Evolutionary conservation across 2,888 invertebrate species (phyloP), one percentile per base, ranked within the genome.

Genomic region (Podotricha telesiphe): DNA sequence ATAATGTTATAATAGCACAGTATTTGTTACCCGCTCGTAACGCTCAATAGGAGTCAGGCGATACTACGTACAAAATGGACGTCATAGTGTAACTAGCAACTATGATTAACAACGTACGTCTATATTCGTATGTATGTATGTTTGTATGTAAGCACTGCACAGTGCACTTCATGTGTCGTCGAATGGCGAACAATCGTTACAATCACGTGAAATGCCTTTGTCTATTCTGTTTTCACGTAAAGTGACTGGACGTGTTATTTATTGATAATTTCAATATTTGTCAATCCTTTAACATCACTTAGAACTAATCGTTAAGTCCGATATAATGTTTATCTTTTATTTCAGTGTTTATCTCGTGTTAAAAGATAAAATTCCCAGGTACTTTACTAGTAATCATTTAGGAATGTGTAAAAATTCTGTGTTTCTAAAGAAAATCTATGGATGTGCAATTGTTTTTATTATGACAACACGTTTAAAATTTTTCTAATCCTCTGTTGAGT

Each of bases 201-300:
- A 34, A 53, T 34, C 28, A 17, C 17, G 53, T 53, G 28, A 53
- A 53, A 17, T 15, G 17, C 17, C 55, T 55, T 55, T 55, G 55
- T 55, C 34, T 37, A 37, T 34, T 17, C 6, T 34, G 34, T 55
- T 55, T 55, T 17, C 34, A 55, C 34, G 17, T 55, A 17, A 55
- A 17, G 19, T 55, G 34, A 55, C 17, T 28, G 7, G 15, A 37
- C 17, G 11, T n/a, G 28, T 17, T 37, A 17, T 34, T 55, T 17
- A 6, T 55, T 17, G 34, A 3, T 17, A 6, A 17, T 55, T 34
- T 34, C 34, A 55, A 17, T 55, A 55, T 55, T 55, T 55, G 6
- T 28, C 17, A 37, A 13, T 34, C 10, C 17, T 55, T n/a, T 55
- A 28, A 34, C 15, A 55, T 28, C n/a, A 28, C n/a, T 53, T 34